phyloP scores from a whole-genome alignment of 2,113 vertebrate species.

The Perca schrenkii region DNA sequence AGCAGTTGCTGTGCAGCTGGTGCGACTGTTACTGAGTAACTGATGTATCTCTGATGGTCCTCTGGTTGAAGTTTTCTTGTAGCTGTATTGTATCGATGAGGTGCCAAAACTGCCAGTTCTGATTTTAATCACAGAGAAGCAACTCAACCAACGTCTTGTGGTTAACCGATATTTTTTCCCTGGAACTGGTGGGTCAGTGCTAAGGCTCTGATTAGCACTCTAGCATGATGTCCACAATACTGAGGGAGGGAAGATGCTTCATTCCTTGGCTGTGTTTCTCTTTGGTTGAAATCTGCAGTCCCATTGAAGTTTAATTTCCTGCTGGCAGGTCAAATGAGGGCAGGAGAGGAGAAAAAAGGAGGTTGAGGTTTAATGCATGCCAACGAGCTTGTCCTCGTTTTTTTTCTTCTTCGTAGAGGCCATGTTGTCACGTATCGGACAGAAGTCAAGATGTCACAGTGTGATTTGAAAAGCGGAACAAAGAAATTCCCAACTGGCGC shows the following conservation, averaged over 20 bases:
- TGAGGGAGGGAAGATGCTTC: background rate
- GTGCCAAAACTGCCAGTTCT: slow-evolving; percentile 44
- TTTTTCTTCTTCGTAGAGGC: background rate
- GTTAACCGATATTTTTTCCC: background rate
- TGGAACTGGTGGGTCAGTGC: background rate
- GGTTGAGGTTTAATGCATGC: background rate
- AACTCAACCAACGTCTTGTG: background rate
- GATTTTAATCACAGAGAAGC: slow-evolving; percentile 13
- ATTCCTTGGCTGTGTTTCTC: background rate
- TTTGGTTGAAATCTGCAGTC: background rate
- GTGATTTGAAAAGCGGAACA: slow-evolving; percentile 26
- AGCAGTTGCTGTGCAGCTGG: slow-evolving; percentile 22
- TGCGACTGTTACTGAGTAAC: background rate
- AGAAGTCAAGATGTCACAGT: background rate
- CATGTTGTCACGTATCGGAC: background rate
- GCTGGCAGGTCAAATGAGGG: slow-evolving; percentile 70
- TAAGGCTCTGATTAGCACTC: background rate
- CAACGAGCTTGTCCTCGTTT: background rate
- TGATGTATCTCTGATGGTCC: background rate
- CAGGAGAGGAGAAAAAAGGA: background rate
- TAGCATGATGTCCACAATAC: background rate
- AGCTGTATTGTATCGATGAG: slow-evolving; percentile 22
- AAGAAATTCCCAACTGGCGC: background rate
- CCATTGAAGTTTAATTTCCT: slow-evolving; percentile 53
- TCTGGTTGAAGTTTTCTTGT: background rate